A percentile compares a stretch with the other conserved stretches of the same genome.
Conservation (phyloP, 2,113 vertebrate species). For the Pontoporia blainvillei region DNA sequence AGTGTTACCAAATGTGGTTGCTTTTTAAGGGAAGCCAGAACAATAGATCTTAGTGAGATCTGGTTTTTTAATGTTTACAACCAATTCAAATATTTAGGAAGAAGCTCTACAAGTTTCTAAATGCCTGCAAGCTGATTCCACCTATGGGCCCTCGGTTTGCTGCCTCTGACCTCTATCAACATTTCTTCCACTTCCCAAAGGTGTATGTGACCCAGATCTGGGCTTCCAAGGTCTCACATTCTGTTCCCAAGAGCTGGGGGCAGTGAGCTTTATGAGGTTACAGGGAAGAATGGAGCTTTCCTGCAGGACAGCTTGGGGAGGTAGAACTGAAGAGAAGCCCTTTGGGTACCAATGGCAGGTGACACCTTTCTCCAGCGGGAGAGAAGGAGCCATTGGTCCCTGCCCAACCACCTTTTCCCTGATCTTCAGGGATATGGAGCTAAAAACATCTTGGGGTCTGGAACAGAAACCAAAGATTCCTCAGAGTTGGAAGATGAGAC, state of each 20-base stretch:
- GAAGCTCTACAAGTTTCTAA: not conserved
- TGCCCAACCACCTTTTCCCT: not conserved
- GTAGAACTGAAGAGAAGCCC: not conserved
- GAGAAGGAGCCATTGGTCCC: not conserved
- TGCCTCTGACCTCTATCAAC: not conserved
- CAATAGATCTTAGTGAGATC: not conserved
- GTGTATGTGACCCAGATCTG: not conserved
- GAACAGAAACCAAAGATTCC: not conserved
- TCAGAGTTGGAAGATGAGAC: not conserved
- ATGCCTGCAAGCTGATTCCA: not conserved
- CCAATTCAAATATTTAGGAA: not conserved
- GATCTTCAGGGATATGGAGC: not conserved
- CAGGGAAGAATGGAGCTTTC: not conserved
- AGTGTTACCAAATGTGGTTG: not conserved
- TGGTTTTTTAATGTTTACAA: slow-evolving; percentile 2
- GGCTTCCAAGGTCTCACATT: not conserved
- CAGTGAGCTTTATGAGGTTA: not conserved
- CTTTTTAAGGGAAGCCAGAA: not conserved
- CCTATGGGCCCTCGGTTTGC: not conserved
- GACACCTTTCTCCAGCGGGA: not conserved
- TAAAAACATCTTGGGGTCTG: not conserved
- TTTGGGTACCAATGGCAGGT: not conserved
- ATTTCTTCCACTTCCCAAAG: slow-evolving; percentile 6
- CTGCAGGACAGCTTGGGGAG: not conserved
- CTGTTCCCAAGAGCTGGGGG: not conserved